Evolutionary conservation across 1,140 invertebrate species (phyloP).

Genomic region (Drosophila burlai): DNA sequence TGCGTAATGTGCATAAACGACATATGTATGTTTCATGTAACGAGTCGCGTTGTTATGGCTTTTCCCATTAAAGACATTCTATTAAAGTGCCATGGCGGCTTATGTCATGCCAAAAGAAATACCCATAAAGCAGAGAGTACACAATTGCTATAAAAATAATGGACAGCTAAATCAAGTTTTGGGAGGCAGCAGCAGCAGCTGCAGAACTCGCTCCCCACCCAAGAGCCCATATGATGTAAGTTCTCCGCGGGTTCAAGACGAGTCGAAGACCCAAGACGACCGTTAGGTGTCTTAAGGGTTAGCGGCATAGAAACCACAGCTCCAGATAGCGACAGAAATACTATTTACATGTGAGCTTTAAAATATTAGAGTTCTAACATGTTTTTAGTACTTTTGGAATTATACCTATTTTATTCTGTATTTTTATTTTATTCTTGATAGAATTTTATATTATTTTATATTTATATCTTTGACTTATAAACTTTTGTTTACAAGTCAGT

Average conservation of each 20-base stretch:
- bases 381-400: not conserved
- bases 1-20: constrained; percentile 59
- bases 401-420: not conserved
- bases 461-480: not conserved
- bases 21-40: constrained; percentile 60
- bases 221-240: constrained; percentile 36
- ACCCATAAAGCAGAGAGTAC: constrained; percentile 50
- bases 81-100: constrained; percentile 59
- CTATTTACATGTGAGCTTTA: not conserved
- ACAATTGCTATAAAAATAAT: constrained; percentile 64
- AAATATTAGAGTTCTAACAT: not conserved
- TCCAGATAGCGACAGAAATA: not conserved
- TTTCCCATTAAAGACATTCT: constrained; percentile 74
- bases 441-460: too few species aligned
- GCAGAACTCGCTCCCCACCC: constrained; percentile 41
- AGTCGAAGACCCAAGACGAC: constrained; percentile 42
- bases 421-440: not conserved
- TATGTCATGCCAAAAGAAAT: constrained; percentile 63
- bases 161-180: constrained; percentile 60
- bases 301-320: constrained; percentile 19
- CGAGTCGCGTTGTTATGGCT: constrained; percentile 57
- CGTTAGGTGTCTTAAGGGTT: constrained; percentile 37
- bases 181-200: not conserved
- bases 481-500: not conserved
- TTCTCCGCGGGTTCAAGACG: constrained; percentile 28